Evolutionary conservation across 2,113 vertebrate genomes (phyloP).

Genomic region (Peromyscus polionotus): DNA sequence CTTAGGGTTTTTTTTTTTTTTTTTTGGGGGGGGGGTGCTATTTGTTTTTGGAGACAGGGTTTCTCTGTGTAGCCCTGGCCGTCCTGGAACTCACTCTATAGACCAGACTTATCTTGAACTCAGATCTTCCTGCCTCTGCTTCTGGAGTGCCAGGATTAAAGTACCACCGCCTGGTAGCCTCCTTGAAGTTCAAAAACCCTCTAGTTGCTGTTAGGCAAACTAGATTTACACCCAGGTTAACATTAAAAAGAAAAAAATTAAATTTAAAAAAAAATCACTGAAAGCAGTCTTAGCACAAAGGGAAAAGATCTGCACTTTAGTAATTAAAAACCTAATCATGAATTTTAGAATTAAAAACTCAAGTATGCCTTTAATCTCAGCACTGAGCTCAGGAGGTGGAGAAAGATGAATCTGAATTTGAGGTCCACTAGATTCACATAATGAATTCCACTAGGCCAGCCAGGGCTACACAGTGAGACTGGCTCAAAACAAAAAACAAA

Average conservation of each 20-base stretch:
- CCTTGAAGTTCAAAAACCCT: neutral
- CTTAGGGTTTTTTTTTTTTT: neutral
- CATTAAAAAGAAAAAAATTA: neutral
- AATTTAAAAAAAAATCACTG: neutral
- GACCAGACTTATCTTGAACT: neutral
- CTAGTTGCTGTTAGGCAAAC: neutral
- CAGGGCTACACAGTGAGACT: neutral
- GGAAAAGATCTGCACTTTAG: slow-evolving; percentile 2
- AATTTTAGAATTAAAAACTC: slow-evolving; percentile 64
- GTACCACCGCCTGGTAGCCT: neutral
- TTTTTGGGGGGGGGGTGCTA: too few species aligned
- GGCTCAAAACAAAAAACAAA: neutral
- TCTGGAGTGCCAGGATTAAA: neutral
- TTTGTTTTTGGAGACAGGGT: neutral
- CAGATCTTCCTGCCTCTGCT: neutral
- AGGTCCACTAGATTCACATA: neutral
- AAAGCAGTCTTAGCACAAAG: neutral
- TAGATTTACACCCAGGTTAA: neutral
- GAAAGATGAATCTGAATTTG: neutral
- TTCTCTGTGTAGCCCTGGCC: neutral
- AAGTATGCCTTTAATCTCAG: neutral
- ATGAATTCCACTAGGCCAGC: neutral
- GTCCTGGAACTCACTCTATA: neutral
- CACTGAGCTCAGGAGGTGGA: neutral
- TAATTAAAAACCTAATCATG: slow-evolving; percentile 54